Evolutionary conservation across 1,140 invertebrate species (phyloP).

Genomic region (Drosophila pseudoananassae): DNA sequence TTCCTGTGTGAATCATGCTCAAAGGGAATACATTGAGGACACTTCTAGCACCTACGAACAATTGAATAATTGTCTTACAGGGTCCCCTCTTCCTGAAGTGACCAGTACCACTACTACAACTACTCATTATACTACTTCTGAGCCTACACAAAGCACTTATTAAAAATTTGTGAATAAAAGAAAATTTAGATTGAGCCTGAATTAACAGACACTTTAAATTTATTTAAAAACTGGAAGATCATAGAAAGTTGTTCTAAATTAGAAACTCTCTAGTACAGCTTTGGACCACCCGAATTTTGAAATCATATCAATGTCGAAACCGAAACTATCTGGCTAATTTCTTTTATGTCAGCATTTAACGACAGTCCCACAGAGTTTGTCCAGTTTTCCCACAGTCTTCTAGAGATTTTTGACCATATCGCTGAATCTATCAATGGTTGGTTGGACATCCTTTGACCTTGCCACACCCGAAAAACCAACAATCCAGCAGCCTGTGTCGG

Average conservation of each 20-base stretch:
- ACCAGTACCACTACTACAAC: neutral
- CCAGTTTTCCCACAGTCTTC: conserved; percentile 59
- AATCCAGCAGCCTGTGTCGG: conserved; percentile 2
- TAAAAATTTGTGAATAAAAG: neutral
- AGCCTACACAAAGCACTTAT: neutral
- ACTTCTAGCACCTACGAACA: conserved; percentile 30
- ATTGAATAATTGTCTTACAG: conserved; percentile 43
- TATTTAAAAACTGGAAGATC: neutral
- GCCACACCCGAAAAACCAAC: conserved; percentile 47
- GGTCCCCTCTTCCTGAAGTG: neutral
- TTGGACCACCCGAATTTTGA: conserved; percentile 57
- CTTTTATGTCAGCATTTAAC: conserved; percentile 71
- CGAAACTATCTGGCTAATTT: conserved; percentile 59
- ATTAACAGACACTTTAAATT: neutral
- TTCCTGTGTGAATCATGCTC: conserved; percentile 45
- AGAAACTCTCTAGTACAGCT: neutral
- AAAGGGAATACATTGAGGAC: conserved; percentile 38
- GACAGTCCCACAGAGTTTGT: conserved; percentile 29
- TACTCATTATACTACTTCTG: neutral
- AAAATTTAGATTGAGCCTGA: conserved; percentile 8
- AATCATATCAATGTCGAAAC: conserved; percentile 32
- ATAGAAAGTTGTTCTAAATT: neutral
- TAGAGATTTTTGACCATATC: conserved; percentile 30
- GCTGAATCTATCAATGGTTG: conserved; percentile 52
- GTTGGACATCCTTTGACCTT: conserved; percentile 49